A percentile compares a stretch with the other conserved stretches of the same genome.
Conservation (phyloP, 2,797 vertebrate genomes). For the Gymnodraco acuticeps region DNA sequence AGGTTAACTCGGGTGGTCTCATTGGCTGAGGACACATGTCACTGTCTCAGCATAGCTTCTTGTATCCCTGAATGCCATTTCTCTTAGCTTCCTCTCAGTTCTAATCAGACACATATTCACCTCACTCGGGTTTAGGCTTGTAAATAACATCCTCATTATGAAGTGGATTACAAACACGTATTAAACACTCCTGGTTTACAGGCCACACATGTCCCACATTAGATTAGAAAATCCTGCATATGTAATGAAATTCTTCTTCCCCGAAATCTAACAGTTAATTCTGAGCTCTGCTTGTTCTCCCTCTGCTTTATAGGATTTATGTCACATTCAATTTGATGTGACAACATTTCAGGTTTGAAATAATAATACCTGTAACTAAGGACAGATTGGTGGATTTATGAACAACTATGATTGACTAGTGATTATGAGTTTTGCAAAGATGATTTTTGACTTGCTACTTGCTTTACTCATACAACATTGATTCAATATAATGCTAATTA, state of each 20-base stretch:
- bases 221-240: slow-evolving; percentile 44
- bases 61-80: slow-evolving; percentile 8
- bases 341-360: slow-evolving; percentile 20
- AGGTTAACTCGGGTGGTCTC: neutral
- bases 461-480: slow-evolving; percentile 1
- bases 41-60: neutral
- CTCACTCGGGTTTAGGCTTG: slow-evolving; percentile 27
- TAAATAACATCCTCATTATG: slow-evolving; percentile 50
- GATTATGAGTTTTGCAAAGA: neutral
- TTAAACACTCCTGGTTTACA: slow-evolving; percentile 16
- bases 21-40: neutral
- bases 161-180: slow-evolving; percentile 40
- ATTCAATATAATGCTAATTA: slow-evolving; percentile 6
- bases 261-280: slow-evolving; percentile 30
- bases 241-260: slow-evolving; percentile 35
- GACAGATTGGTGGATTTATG: slow-evolving; percentile 19
- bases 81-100: slow-evolving; percentile 10
- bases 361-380: slow-evolving; percentile 34
- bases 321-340: slow-evolving; percentile 36
- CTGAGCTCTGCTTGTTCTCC: slow-evolving; percentile 39
- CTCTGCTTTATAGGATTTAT: slow-evolving; percentile 44
- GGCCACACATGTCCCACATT: slow-evolving; percentile 10
- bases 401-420: slow-evolving; percentile 1
- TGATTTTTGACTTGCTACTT: slow-evolving; percentile 9
- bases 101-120: slow-evolving; percentile 6